These are phyloP conservation scores for Notolabrus celidotus DNA, from an alignment of 2,797 vertebrate species.

Conservation along the genomic window DNA sequence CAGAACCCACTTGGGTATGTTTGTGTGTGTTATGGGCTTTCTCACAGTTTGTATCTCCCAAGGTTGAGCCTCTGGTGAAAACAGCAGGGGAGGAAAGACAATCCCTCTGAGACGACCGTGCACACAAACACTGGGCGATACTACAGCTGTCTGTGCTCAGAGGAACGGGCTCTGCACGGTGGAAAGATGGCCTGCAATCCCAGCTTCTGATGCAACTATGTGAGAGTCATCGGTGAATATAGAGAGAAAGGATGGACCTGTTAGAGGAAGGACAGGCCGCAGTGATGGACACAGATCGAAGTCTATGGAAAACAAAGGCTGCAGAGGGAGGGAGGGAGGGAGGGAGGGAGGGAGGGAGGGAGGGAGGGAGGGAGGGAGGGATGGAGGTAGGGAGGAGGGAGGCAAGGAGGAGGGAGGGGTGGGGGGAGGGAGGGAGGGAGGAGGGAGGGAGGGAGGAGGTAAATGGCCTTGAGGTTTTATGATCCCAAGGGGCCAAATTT, in stretches of 20 bases:
- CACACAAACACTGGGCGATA: conserved; percentile 36
- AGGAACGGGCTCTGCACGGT: conserved; percentile 11
- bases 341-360: no score
- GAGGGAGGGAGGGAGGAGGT: conserved; percentile 19
- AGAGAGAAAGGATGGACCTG: conserved; percentile 24
- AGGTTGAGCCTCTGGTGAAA: conserved; percentile 34
- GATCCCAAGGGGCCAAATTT: conserved; percentile 62
- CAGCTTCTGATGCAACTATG: not conserved
- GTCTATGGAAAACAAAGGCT: conserved; percentile 43
- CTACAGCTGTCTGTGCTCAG: conserved; percentile 11
- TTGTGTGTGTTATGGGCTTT: conserved; percentile 21
- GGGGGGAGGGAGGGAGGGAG: no score
- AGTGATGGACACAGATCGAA: conserved; percentile 45
- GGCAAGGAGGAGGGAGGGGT: no score
- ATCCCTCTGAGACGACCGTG: conserved; percentile 25
- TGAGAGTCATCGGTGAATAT: conserved; percentile 8
- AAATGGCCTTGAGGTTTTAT: conserved; percentile 50
- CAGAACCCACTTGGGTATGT: conserved; percentile 20
- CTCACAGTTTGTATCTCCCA: conserved; percentile 28
- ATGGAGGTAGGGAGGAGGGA: no score
- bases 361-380: no score
- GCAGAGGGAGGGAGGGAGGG: no score
- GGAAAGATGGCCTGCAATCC: conserved; percentile 1
- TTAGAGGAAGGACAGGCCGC: conserved; percentile 34
- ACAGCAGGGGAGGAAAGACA: conserved; percentile 19